Conservation (phyloP, 1,140 invertebrate species). For the Asbolus verrucosus region DNA sequence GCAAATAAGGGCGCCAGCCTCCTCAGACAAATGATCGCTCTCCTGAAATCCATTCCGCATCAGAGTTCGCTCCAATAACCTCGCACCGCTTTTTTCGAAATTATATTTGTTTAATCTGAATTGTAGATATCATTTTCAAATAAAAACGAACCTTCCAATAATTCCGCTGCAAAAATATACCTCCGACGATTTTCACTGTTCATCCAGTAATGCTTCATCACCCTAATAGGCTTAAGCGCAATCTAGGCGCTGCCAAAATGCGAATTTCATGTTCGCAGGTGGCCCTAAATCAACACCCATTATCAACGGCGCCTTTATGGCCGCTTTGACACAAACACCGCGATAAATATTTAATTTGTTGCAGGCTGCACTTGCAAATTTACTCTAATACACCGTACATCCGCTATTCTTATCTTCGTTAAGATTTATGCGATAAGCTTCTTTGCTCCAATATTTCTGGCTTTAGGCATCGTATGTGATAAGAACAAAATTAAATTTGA, state of each 20-base stretch:
- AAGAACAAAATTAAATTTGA: slow-evolving; percentile 34
- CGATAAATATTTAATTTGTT: slow-evolving; percentile 38
- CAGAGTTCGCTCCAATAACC: slow-evolving; percentile 50
- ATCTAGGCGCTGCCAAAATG: slow-evolving; percentile 32
- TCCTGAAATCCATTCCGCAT: slow-evolving; percentile 51
- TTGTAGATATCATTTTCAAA: slow-evolving; percentile 56
- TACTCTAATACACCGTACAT: too few relatives aligned
- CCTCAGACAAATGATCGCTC: slow-evolving; percentile 48
- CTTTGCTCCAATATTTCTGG: slow-evolving; percentile 23
- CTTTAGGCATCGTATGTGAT: slow-evolving; percentile 27
- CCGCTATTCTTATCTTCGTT: not conserved
- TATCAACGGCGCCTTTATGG: slow-evolving; percentile 17
- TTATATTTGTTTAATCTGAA: slow-evolving; percentile 60
- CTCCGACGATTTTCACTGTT: slow-evolving; percentile 15
- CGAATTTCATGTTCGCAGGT: slow-evolving; percentile 33
- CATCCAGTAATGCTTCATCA: slow-evolving; percentile 28
- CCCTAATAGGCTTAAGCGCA: slow-evolving; percentile 35
- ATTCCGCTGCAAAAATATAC: slow-evolving; percentile 15
- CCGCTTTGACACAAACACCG: slow-evolving; percentile 8
- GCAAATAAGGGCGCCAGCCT: slow-evolving; percentile 55
- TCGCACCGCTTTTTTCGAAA: slow-evolving; percentile 51
- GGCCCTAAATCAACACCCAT: slow-evolving; percentile 27
- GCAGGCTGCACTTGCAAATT: slow-evolving; percentile 28
- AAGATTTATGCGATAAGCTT: slow-evolving; percentile 17
- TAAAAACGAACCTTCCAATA: slow-evolving; percentile 22